Evolutionary conservation across 2,888 invertebrate species (phyloP), one percentile per base, ranked within the genome.

Genomic region (Auanema sp.): DNA sequence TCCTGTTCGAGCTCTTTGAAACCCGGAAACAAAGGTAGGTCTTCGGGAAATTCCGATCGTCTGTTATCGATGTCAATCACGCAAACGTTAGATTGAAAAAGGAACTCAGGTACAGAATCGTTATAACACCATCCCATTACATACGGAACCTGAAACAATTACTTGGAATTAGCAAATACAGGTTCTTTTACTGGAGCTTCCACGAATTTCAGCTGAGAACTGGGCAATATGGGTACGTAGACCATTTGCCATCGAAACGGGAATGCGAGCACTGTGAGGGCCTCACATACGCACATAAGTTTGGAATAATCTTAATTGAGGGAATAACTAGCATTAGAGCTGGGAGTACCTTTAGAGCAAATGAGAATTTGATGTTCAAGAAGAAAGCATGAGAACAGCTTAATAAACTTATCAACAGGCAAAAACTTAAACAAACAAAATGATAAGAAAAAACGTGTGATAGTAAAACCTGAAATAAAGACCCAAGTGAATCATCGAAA

Each of bases 221-320:
- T 92, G 1, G 98, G 98, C 79, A 98, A 87, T 83, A 98, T 95
- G 33, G 98, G 98, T 66, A 97, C 98, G 86, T 98, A 98, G 2
- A 98, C 96, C 85, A 98, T 96, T 58, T 95, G 94, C 98, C 98
- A 98, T 25, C 90, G 88, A 84, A 97, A 98, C 1, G 98, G 98
- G 82, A 96, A 91, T 44, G 96, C 87, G 24, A 98, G 87, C 0
- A 92, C 89, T 2, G 91, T 91, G 76, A 96, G 89, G 79, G 93
- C 91, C 86, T 98, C 98, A 5, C 96, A 92, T 16, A 98, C 93
- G 71, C 95, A 88, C 94, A 97, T 97, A 78, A 98, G 86, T 84
- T 91, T 91, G 86, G 94, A 92, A 42, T 62, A 57, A 47, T 63
- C 61, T 63, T 40, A 18, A 63, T 50, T 4, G 2, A 18, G 40